phyloP scores from a whole-genome alignment of 2,797 vertebrate species.

The Lates japonicus region DNA sequence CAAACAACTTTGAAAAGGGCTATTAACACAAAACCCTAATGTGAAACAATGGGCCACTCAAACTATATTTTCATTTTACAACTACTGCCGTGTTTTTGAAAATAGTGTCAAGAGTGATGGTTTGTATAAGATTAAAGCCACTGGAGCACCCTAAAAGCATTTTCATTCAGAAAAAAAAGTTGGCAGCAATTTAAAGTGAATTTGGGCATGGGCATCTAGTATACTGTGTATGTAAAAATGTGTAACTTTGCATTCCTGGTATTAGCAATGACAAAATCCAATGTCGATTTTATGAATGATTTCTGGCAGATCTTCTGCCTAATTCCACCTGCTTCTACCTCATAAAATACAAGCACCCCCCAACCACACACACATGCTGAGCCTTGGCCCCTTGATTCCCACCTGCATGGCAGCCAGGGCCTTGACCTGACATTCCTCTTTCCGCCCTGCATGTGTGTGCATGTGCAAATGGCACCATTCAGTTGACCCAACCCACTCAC shows the following conservation, averaged over 20 bases:
- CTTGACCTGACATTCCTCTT: no score
- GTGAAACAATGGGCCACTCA: conserved; percentile 60
- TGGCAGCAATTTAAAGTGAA: not conserved
- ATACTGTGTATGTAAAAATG: not conserved
- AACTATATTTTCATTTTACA: conserved; percentile 47
- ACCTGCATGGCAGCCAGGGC: no score
- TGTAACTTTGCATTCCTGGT: not conserved
- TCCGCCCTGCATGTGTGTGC: no score
- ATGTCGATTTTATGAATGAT: not conserved
- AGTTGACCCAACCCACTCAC: no score
- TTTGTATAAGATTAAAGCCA: conserved; percentile 53
- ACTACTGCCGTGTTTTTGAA: conserved; percentile 40
- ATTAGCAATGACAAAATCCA: conserved; percentile 14
- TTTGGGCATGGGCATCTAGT: not conserved
- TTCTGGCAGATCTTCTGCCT: conserved; percentile 12
- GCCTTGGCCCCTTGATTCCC: conserved; percentile 33
- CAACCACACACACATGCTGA: conserved; percentile 9
- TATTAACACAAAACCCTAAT: conserved; percentile 56
- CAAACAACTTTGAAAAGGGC: conserved; percentile 54
- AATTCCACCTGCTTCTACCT: conserved; percentile 11
- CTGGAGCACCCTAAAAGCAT: conserved; percentile 16
- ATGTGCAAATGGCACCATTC: conserved; percentile 88
- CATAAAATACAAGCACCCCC: conserved; percentile 7
- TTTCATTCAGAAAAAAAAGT: conserved; percentile 29
- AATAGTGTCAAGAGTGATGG: conserved; percentile 39